These are phyloP conservation scores for Stichopus horrens DNA, from an alignment of 53 echinoderm and acorn worm genomes.

Conservation along the genomic window DNA sequence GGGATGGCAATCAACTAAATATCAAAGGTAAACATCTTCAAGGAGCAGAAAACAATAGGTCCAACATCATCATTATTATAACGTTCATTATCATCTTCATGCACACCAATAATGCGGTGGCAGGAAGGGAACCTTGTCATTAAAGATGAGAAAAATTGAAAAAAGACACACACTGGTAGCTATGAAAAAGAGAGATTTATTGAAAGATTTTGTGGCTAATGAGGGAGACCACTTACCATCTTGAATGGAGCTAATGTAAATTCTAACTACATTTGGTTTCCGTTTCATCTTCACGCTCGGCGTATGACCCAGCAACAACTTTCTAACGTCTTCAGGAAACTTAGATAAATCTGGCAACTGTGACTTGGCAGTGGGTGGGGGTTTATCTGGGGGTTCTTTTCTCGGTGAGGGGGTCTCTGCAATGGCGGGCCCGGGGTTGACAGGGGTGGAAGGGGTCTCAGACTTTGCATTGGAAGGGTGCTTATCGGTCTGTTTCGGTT, in stretches of 20 bases:
- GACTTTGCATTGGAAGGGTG: slow-evolving; percentile 54
- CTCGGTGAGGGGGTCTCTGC: slow-evolving; percentile 50
- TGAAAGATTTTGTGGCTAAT: background rate
- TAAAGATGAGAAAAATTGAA: slow-evolving; percentile 9
- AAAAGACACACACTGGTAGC: background rate
- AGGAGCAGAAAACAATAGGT: background rate
- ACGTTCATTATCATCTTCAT: too few species aligned
- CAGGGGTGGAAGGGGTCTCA: slow-evolving; percentile 45
- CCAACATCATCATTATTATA: too few species aligned
- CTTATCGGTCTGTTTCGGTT: slow-evolving; percentile 53
- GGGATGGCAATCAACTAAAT: background rate
- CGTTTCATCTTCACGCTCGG: slow-evolving; percentile 62
- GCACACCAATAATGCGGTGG: too few species aligned
- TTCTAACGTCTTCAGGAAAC: slow-evolving; percentile 76
- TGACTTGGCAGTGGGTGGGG: slow-evolving; percentile 55
- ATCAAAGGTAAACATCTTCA: slow-evolving; percentile 33
- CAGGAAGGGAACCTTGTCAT: background rate
- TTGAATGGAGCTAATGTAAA: slow-evolving; percentile 83
- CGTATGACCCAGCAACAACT: slow-evolving; percentile 82
- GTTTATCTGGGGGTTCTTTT: slow-evolving; percentile 53
- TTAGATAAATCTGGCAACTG: slow-evolving; percentile 63
- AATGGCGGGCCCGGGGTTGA: slow-evolving; percentile 49
- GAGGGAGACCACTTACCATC: slow-evolving; percentile 67
- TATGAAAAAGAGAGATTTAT: background rate
- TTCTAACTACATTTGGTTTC: slow-evolving; percentile 79